A percentile compares a stretch with the other conserved stretches of the same genome.
phyloP scores from a whole-genome alignment of 2,113 vertebrate species.

The Chamaetylas fuelleborni region DNA sequence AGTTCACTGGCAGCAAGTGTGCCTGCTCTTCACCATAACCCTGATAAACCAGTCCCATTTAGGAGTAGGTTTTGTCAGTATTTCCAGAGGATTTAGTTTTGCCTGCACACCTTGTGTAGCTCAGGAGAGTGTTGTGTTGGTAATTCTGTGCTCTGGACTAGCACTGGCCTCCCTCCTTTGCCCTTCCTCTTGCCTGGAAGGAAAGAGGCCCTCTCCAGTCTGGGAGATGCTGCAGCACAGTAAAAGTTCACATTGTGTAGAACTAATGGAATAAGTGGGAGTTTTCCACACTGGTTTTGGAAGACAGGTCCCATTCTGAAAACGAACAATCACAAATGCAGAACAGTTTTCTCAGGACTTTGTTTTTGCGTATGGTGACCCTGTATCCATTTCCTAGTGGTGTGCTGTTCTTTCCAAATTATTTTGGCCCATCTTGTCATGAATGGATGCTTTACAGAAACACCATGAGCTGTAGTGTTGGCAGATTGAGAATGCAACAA shows the following conservation, averaged over 20 bases:
- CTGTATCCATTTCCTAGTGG: neutral
- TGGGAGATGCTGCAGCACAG: neutral
- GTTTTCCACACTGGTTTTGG: neutral
- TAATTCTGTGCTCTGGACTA: neutral
- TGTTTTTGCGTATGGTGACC: neutral
- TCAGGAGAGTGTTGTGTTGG: neutral
- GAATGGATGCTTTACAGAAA: neutral
- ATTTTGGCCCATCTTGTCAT: neutral
- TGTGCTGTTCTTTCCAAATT: neutral
- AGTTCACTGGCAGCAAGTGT: neutral
- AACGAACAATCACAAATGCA: neutral
- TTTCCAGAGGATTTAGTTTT: neutral
- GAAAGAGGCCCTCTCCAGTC: neutral
- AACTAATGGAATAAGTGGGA: neutral
- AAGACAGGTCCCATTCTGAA: neutral
- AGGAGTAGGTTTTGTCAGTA: neutral
- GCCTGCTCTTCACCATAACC: neutral
- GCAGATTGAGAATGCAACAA: neutral
- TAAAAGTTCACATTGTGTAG: neutral
- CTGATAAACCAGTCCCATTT: neutral
- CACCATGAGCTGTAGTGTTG: neutral
- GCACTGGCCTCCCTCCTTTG: neutral
- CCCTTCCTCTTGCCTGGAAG: neutral
- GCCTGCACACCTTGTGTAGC: neutral
- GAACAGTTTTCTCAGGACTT: neutral